These are phyloP conservation scores for Idris sp. DNA, from an alignment of 1,140 invertebrate genomes.

Conservation along the genomic window DNA sequence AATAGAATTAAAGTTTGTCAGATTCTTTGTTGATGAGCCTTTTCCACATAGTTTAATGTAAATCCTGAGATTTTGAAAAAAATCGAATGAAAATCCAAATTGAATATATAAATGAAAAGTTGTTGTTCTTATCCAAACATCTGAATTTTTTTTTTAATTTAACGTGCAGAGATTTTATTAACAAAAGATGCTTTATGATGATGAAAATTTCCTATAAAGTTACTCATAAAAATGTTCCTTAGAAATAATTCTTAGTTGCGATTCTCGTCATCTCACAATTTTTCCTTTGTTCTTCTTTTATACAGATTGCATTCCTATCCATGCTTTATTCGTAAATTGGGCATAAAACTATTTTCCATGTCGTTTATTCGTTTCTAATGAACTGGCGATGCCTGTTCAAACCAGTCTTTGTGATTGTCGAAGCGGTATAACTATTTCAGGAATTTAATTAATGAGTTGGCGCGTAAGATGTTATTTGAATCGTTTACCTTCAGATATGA, in stretches of 20 bases:
- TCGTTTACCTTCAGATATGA: constrained; percentile 69
- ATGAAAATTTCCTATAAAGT: constrained; percentile 16
- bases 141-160: too few species aligned
- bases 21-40: too few species aligned
- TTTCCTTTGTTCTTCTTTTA: constrained; percentile 27
- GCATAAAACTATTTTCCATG: constrained; percentile 71
- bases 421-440: constrained; percentile 68
- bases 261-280: not conserved
- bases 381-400: constrained; percentile 60
- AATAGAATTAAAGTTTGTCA: too few species aligned
- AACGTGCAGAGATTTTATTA: too few species aligned
- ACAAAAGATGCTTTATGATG: constrained; percentile 19
- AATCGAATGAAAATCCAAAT: too few species aligned
- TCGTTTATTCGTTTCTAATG: constrained; percentile 68
- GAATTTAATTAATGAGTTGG: constrained; percentile 76
- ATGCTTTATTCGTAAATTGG: constrained; percentile 63
- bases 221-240: constrained; percentile 38
- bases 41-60: too few species aligned
- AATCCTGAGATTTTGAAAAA: too few species aligned
- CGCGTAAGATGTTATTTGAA: constrained; percentile 74
- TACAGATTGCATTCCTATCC: constrained; percentile 55
- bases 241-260: constrained; percentile 27
- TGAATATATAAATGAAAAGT: too few species aligned
- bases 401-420: constrained; percentile 57
- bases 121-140: too few species aligned